These are phyloP conservation scores for Tricholauxania praeusta DNA, from an alignment of 2,888 invertebrate genomes.

Conservation along the genomic window DNA sequence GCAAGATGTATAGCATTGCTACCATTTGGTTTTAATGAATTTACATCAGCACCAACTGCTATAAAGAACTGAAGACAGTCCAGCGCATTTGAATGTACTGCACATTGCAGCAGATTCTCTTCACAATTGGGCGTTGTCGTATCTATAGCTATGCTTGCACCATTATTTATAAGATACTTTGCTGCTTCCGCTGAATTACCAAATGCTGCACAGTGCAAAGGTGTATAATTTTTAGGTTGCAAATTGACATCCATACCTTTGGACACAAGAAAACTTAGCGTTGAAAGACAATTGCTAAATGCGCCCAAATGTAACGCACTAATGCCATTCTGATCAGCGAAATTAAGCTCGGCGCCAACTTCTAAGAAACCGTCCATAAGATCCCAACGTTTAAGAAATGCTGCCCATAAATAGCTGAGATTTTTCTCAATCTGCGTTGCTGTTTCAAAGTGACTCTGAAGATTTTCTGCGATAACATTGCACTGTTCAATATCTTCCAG, in stretches of 20 bases:
- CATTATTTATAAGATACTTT: constrained; percentile 79
- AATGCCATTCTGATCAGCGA: constrained; percentile 79
- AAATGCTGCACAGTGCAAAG: constrained; percentile 91
- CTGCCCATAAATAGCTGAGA: constrained; percentile 79
- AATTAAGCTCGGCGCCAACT: constrained; percentile 77
- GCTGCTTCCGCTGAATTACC: constrained; percentile 87
- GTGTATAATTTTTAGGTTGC: constrained; percentile 79
- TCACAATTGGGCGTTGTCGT: constrained; percentile 76
- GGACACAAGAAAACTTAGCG: constrained; percentile 77
- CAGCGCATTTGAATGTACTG: constrained; percentile 84
- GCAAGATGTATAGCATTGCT: constrained; percentile 85
- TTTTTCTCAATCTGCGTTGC: constrained; percentile 78
- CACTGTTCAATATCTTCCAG: constrained; percentile 82
- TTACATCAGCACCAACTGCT: constrained; percentile 80
- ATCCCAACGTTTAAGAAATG: constrained; percentile 78
- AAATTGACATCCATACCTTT: constrained; percentile 78
- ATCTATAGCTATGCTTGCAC: constrained; percentile 77
- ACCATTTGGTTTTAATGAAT: constrained; percentile 81
- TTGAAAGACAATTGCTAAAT: constrained; percentile 81
- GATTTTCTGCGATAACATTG: constrained; percentile 73
- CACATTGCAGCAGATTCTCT: constrained; percentile 85
- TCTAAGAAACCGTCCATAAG: constrained; percentile 74
- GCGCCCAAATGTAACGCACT: constrained; percentile 82
- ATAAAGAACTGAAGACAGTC: constrained; percentile 84
- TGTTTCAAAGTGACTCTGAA: constrained; percentile 70